A percentile compares a stretch with the other conserved stretches of the same genome.
Evolutionary conservation across 2,888 invertebrate species (phyloP).

Genomic region (Uropetala carovei): DNA sequence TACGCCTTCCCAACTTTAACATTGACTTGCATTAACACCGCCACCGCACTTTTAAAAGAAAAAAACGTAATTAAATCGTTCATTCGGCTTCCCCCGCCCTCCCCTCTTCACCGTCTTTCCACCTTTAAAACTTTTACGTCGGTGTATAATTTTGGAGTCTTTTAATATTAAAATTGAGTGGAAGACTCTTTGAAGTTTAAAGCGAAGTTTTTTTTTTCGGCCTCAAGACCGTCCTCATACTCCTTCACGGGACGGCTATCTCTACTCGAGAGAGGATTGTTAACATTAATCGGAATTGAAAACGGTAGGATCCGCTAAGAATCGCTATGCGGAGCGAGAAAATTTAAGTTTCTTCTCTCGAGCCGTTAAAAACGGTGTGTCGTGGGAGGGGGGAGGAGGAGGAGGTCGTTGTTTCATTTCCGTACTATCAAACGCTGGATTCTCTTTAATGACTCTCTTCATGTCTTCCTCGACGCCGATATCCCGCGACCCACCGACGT

Average conservation of each 20-base stretch:
- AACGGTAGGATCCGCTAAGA: neutral
- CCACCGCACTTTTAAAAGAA: neutral
- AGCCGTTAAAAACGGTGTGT: conserved; percentile 6
- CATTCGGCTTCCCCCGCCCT: neutral
- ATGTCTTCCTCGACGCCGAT: neutral
- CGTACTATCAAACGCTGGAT: conserved; percentile 15
- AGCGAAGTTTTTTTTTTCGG: neutral
- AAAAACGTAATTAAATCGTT: conserved; percentile 11
- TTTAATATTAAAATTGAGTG: conserved; percentile 24
- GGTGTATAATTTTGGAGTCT: neutral
- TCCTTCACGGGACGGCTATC: neutral
- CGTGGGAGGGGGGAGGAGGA: no score
- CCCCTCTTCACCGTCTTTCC: no score
- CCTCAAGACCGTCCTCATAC: neutral
- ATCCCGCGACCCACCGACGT: neutral
- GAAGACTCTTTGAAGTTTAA: neutral
- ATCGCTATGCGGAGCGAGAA: conserved; percentile 2
- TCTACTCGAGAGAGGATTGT: neutral
- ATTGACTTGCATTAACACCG: conserved; percentile 28
- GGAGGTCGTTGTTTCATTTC: conserved; percentile 38
- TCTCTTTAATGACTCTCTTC: conserved; percentile 38
- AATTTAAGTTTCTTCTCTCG: conserved; percentile 14
- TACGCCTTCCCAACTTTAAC: conserved; percentile 19
- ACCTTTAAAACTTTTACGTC: no score
- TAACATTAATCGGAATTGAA: conserved; percentile 13